These are phyloP conservation scores for Callipepla squamata DNA, from an alignment of 2,113 vertebrate genomes.

Conservation along the genomic window DNA sequence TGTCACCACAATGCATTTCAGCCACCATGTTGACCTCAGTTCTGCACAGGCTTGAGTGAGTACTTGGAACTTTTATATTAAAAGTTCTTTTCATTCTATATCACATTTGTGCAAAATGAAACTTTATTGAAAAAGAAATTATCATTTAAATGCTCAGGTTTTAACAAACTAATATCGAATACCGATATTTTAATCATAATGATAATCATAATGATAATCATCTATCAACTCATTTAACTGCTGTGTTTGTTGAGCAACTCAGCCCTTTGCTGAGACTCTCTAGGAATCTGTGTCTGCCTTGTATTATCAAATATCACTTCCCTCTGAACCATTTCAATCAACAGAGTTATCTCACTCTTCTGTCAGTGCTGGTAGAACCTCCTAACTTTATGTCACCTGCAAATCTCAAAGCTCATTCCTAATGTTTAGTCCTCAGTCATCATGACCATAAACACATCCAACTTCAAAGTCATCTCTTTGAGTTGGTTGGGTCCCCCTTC, in stretches of 20 bases:
- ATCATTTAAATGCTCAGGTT: background rate
- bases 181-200: conserved; percentile 44
- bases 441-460: background rate
- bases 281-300: background rate
- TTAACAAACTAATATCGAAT: conserved; percentile 27
- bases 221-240: conserved; percentile 52
- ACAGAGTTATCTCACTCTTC: background rate
- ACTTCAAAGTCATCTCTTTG: background rate
- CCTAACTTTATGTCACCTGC: background rate
- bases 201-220: background rate
- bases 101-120: background rate
- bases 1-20: background rate
- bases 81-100: background rate
- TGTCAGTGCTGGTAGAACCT: background rate
- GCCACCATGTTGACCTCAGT: background rate
- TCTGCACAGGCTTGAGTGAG: background rate
- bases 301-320: background rate
- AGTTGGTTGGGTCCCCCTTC: background rate
- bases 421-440: background rate
- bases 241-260: background rate
- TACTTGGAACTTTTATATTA: background rate
- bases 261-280: background rate
- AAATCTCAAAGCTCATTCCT: background rate
- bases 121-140: background rate
- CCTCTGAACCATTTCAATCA: background rate